A percentile compares a stretch with the other conserved stretches of the same genome.
These are phyloP conservation scores for Drosophila pseudotalamancana DNA, from an alignment of 2,888 invertebrate genomes.

Conservation along the genomic window DNA sequence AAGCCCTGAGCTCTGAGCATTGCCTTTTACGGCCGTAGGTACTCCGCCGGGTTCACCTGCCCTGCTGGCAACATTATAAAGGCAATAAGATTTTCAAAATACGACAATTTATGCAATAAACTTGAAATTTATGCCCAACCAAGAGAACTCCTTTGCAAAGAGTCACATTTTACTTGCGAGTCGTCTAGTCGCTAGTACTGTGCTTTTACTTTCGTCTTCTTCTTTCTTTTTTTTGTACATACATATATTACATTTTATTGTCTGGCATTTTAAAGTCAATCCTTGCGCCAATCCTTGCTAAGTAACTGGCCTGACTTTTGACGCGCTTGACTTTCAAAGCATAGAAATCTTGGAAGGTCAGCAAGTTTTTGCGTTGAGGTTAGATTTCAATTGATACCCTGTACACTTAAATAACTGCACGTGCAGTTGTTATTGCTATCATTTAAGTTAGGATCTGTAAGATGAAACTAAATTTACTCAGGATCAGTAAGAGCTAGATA, in stretches of 20 bases:
- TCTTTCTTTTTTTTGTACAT: slow-evolving; percentile 26
- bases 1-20: slow-evolving; percentile 26
- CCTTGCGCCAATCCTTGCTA: slow-evolving; percentile 69
- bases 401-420: background rate
- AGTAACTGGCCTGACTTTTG: slow-evolving; percentile 64
- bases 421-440: too few relatives aligned
- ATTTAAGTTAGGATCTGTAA: too few relatives aligned
- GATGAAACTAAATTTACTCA: background rate
- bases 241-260: slow-evolving; percentile 50
- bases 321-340: slow-evolving; percentile 11
- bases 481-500: background rate
- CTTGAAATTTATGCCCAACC: slow-evolving; percentile 74
- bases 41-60: background rate
- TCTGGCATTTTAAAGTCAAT: slow-evolving; percentile 73
- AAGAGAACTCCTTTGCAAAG: slow-evolving; percentile 4
- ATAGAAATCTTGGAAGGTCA: slow-evolving; percentile 14
- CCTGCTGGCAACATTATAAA: slow-evolving; percentile 68
- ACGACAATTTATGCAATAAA: slow-evolving; percentile 81
- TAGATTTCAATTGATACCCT: slow-evolving; percentile 3
- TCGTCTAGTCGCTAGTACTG: slow-evolving; percentile 36
- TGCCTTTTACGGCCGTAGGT: slow-evolving; percentile 21
- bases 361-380: background rate
- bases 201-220: slow-evolving; percentile 22
- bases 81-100: slow-evolving; percentile 81
- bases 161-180: slow-evolving; percentile 25